phyloP scores from a whole-genome alignment of 2,113 vertebrate species.

The Oxyura jamaicensis region DNA sequence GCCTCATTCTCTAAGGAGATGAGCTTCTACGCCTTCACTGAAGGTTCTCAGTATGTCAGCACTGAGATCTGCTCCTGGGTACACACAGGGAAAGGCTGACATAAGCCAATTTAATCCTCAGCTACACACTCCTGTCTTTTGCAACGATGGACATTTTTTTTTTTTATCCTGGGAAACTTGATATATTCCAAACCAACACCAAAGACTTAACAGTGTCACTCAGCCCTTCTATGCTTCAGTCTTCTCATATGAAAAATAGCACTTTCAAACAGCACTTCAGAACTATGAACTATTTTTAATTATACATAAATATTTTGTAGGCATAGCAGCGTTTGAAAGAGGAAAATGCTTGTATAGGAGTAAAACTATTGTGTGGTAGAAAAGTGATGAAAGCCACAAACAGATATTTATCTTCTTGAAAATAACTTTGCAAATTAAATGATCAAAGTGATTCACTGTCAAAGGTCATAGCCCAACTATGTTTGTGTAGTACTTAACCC shows the following conservation, averaged over 20 bases:
- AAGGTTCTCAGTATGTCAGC: not conserved
- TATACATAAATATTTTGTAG: not conserved
- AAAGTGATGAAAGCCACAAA: not conserved
- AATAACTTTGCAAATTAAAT: not conserved
- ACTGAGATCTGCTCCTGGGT: not conserved
- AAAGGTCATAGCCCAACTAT: not conserved
- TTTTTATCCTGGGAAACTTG: not conserved
- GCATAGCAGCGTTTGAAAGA: not conserved
- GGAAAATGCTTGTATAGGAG: not conserved
- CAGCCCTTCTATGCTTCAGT: not conserved
- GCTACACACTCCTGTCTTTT: not conserved
- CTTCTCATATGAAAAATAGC: not conserved
- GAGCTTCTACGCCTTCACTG: not conserved
- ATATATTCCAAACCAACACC: not conserved
- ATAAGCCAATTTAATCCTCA: not conserved
- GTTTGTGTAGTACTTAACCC: not conserved
- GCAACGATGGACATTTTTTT: not conserved
- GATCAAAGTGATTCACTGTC: not conserved
- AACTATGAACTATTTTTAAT: not conserved
- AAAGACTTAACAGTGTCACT: not conserved
- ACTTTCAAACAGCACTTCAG: not conserved
- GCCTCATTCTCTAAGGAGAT: not conserved
- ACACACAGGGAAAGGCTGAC: not conserved
- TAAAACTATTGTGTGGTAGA: not conserved
- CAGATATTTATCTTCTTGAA: not conserved